These are phyloP conservation scores for Xestobium rufovillosum DNA, from an alignment of 2,888 invertebrate genomes.

Conservation along the genomic window DNA sequence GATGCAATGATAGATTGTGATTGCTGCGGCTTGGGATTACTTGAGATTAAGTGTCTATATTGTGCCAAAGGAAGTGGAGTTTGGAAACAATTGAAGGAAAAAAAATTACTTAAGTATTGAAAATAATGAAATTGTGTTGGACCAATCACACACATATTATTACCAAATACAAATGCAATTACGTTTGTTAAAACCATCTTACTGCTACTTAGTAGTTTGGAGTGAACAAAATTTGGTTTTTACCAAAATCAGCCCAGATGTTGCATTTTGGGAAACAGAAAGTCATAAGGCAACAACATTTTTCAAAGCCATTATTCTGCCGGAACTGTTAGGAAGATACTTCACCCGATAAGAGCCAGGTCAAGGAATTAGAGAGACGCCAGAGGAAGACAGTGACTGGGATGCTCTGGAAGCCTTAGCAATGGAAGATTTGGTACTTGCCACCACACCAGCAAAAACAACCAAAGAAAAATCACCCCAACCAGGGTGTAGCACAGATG, in stretches of 20 bases:
- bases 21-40: constrained; percentile 14
- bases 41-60: constrained; percentile 19
- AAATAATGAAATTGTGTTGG: constrained; percentile 10
- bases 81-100: not conserved
- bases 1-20: constrained; percentile 14
- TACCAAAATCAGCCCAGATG: constrained; percentile 8
- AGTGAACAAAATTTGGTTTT: constrained; percentile 9
- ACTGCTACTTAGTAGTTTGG: constrained; percentile 16
- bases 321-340: constrained; percentile 7
- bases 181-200: constrained; percentile 4
- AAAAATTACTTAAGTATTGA: constrained; percentile 5
- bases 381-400: no score
- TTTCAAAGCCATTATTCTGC: constrained; percentile 2
- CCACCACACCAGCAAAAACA: no score
- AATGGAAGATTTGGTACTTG: no score
- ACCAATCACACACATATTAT: constrained; percentile 11
- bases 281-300: constrained; percentile 6
- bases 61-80: constrained; percentile 13
- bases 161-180: constrained; percentile 17
- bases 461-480: no score
- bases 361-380: no score
- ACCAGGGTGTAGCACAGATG: no score
- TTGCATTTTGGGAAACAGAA: constrained; percentile 11
- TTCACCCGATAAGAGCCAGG: constrained; percentile 6
- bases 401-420: no score